Evolutionary conservation across 2,113 vertebrate species (phyloP).

Genomic region (Centropristis striata): DNA sequence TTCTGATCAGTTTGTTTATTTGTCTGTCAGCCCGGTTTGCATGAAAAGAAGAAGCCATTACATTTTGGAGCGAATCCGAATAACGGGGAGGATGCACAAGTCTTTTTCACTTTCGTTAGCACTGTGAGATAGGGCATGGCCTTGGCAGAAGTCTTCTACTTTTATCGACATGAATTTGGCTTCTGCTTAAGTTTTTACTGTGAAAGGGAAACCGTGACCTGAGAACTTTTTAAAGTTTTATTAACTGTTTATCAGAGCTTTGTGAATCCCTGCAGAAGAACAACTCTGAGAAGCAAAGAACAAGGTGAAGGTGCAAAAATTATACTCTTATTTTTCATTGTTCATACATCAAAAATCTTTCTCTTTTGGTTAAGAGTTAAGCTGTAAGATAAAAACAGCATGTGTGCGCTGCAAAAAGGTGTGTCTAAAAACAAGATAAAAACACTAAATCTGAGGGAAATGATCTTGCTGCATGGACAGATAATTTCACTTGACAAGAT

Average conservation of each 20-base stretch:
- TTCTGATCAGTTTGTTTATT: too few species aligned
- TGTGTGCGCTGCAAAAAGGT: too few species aligned
- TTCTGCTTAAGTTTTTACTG: conserved; percentile 15
- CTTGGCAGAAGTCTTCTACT: neutral
- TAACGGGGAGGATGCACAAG: too few species aligned
- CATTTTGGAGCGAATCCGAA: too few species aligned
- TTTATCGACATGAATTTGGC: neutral
- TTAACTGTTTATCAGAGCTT: conserved; percentile 20
- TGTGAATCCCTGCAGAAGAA: neutral
- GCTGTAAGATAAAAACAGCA: neutral
- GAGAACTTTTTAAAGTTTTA: neutral
- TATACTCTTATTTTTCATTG: neutral
- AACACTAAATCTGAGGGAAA: too few species aligned
- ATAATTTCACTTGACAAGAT: too few species aligned
- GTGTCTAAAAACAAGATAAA: too few species aligned
- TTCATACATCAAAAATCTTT: conserved; percentile 1
- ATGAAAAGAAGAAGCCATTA: too few species aligned
- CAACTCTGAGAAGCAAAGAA: neutral
- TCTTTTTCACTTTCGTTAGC: too few species aligned
- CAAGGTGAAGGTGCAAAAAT: neutral
- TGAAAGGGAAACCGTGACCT: conserved; percentile 12
- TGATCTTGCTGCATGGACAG: too few species aligned
- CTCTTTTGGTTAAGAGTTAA: neutral
- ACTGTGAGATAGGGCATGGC: too few species aligned
- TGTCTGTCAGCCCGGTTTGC: too few species aligned